Base-by-base conservation (phyloP, 2,888 invertebrate genomes). In the Cheilosia variabilis region DNA sequence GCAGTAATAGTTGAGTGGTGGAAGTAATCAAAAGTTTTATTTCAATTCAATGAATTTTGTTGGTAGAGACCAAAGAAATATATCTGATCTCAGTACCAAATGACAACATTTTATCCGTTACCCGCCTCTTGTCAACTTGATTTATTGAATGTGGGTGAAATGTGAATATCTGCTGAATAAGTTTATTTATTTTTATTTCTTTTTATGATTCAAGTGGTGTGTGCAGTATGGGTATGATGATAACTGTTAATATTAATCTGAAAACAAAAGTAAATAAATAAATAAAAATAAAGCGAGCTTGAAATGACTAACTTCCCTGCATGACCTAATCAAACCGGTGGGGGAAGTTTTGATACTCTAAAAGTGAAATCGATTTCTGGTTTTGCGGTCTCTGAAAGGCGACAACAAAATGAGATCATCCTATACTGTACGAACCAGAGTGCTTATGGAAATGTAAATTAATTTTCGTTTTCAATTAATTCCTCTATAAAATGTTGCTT, bases 1-100 rank as follows among this genome's bases (percentile, higher is more conserved):
- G 34, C n/a, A 31, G 31, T 45, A 60, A 58, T 60, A 43, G 47
- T 43, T 34, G 69, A 68, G 71, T 66, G 78, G 69, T 63, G 37
- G 17, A 78, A 78, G 69, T 71, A 78, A 71, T 78, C 78, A 71
- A 63, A 78, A 78, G 69, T 78, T 78, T 78, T 71, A 78, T 71
- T 69, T 69, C 63, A 47, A 63, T 71, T 71, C 63, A 17, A 24
- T 65, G 17, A 58, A 57, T 57, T 65, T 65, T 63, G 31, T 15
- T 19, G 58, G 60, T 45, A 13, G 24, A 19, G 19, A 15, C 53
- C 22, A 3, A 19, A 22, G 15, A 7, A 47, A 5, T 37, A 24
- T 10, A 15, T 52, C 22, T 4, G 41, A n/a, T 34, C 37, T 24
- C 6, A 17, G 27, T 27, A 55, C 4, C 13, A 43, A 13, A 22